Percentiles rank a stretch among this genome's conserved stretches.
Conservation (phyloP, 2,888 invertebrate genomes). For the Maniola hyperantus region DNA sequence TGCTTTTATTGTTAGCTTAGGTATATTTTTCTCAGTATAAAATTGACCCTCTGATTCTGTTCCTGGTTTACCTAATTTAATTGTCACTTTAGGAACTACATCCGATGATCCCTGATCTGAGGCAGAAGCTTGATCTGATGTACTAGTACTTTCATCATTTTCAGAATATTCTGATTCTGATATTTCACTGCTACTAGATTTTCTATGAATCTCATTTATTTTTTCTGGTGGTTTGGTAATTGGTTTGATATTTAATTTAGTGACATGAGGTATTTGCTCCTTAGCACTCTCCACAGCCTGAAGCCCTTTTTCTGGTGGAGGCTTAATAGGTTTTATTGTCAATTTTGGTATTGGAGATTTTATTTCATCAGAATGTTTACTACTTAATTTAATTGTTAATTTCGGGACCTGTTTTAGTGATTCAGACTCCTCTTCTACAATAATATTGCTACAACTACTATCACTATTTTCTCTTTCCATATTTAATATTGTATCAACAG, state of each 20-base stretch:
- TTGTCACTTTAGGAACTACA: slow-evolving; percentile 74
- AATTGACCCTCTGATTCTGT: slow-evolving; percentile 73
- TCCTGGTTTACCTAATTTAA: slow-evolving; percentile 73
- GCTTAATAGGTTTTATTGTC: slow-evolving; percentile 66
- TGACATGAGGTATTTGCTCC: slow-evolving; percentile 66
- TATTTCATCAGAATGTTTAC: slow-evolving; percentile 65
- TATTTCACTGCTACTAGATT: slow-evolving; percentile 79
- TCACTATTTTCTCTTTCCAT: slow-evolving; percentile 43
- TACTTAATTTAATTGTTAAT: slow-evolving; percentile 74
- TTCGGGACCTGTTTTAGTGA: slow-evolving; percentile 73
- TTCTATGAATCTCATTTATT: slow-evolving; percentile 73
- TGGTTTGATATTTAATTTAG: slow-evolving; percentile 78
- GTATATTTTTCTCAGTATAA: slow-evolving; percentile 72
- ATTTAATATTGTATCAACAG: slow-evolving; percentile 35
- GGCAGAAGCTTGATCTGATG: slow-evolving; percentile 70
- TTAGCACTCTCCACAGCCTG: slow-evolving; percentile 47
- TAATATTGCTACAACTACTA: slow-evolving; percentile 43
- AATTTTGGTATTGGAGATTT: slow-evolving; percentile 72
- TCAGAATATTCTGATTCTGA: slow-evolving; percentile 80
- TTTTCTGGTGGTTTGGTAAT: slow-evolving; percentile 74
- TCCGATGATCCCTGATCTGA: slow-evolving; percentile 69
- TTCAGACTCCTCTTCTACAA: slow-evolving; percentile 46
- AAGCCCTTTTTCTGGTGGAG: slow-evolving; percentile 48
- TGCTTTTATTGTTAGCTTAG: slow-evolving; percentile 73
- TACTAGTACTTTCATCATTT: slow-evolving; percentile 79